These are phyloP conservation scores for Rhineura floridana DNA, from an alignment of 2,113 vertebrate species.

Conservation along the genomic window DNA sequence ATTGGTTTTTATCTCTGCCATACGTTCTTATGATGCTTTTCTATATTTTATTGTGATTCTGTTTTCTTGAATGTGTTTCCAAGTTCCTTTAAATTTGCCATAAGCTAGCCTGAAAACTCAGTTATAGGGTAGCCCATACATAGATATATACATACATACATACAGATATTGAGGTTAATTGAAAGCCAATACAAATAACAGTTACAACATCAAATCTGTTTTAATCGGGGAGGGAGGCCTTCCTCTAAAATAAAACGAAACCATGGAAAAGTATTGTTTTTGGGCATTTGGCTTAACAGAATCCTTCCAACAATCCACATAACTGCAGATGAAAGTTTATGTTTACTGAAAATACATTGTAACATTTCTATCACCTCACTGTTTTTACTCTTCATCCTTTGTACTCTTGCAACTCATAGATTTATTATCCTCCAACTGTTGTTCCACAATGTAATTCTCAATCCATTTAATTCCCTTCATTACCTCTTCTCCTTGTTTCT, in stretches of 20 bases:
- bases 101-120: neutral
- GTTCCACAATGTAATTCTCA: constrained; percentile 52
- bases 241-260: neutral
- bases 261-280: neutral
- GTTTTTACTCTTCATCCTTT: constrained; percentile 47
- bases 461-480: constrained; percentile 56
- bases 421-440: constrained; percentile 50
- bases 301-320: constrained; percentile 2
- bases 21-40: neutral
- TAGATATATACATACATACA: neutral
- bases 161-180: neutral
- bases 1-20: neutral
- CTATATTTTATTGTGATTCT: neutral
- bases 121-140: neutral
- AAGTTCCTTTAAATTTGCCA: neutral
- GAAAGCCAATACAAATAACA: neutral
- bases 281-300: constrained; percentile 18
- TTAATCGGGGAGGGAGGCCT: neutral
- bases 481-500: constrained; percentile 54
- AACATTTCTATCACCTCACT: constrained; percentile 8
- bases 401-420: constrained; percentile 17
- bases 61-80: neutral
- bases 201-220: neutral
- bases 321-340: neutral
- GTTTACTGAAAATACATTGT: constrained; percentile 24